phyloP scores from a whole-genome alignment of 2,797 vertebrate species.

The Microcaecilia unicolor region DNA sequence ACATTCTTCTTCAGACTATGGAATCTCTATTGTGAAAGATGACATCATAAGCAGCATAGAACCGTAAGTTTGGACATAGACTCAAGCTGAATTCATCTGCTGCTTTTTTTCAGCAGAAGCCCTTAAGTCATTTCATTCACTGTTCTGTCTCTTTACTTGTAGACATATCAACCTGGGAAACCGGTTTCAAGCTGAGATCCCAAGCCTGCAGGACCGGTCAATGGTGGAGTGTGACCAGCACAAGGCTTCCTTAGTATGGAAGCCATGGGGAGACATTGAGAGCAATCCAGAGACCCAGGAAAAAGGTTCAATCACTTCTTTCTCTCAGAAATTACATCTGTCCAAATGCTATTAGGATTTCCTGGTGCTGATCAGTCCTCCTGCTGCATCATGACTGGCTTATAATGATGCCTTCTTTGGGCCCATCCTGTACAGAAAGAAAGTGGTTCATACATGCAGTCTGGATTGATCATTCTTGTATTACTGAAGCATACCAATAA shows the following conservation, averaged over 20 bases:
- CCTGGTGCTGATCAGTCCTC: too few relatives aligned
- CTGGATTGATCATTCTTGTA: too few relatives aligned
- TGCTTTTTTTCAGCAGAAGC: neutral
- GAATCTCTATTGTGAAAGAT: constrained; percentile 41
- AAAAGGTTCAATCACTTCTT: too few relatives aligned
- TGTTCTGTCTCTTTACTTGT: neutral
- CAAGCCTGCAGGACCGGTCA: constrained; percentile 28
- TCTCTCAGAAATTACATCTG: too few relatives aligned
- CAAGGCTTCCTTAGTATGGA: constrained; percentile 52
- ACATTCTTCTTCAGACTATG: constrained; percentile 10
- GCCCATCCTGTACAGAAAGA: too few relatives aligned
- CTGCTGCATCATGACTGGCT: too few relatives aligned
- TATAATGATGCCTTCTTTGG: too few relatives aligned
- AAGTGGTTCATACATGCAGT: too few relatives aligned
- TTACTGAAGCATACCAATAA: too few relatives aligned
- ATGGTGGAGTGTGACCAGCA: constrained; percentile 26
- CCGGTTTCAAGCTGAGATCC: constrained; percentile 61
- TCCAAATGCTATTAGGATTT: too few relatives aligned
- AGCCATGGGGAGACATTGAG: constrained; percentile 48
- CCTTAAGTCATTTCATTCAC: neutral
- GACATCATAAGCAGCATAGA: constrained; percentile 44
- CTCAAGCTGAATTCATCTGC: neutral
- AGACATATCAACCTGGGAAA: constrained; percentile 64
- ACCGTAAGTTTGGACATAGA: constrained; percentile 46
- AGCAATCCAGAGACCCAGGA: constrained; percentile 46